phyloP scores from a whole-genome alignment of 2,888 invertebrate species.

The Aquatica leii region DNA sequence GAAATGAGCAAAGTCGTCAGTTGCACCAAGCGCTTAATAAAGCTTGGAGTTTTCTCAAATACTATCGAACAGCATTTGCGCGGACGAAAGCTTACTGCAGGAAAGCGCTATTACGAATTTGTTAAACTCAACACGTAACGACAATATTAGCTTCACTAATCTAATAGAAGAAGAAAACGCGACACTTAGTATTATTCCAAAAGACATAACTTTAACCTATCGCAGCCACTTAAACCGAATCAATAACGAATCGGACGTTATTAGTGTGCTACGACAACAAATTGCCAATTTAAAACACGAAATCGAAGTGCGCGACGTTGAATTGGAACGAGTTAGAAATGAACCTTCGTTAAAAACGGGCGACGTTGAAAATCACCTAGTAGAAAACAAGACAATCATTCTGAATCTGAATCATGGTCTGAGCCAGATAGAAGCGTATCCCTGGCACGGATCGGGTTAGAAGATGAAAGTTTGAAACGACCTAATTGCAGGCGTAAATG shows the following conservation, averaged over 20 bases:
- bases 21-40: slow-evolving; percentile 65
- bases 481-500: slow-evolving; percentile 40
- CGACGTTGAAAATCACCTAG: slow-evolving; percentile 36
- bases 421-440: slow-evolving; percentile 87
- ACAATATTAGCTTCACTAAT: slow-evolving; percentile 43
- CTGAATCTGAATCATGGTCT: slow-evolving; percentile 87
- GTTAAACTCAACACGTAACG: slow-evolving; percentile 53
- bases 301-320: slow-evolving; percentile 55
- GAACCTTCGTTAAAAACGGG: slow-evolving; percentile 9
- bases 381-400: slow-evolving; percentile 51
- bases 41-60: slow-evolving; percentile 65
- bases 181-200: slow-evolving; percentile 51
- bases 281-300: slow-evolving; percentile 57
- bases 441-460: slow-evolving; percentile 77
- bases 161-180: slow-evolving; percentile 41
- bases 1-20: slow-evolving; percentile 62
- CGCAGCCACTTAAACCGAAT: slow-evolving; percentile 50
- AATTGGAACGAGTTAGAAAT: slow-evolving; percentile 46
- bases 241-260: slow-evolving; percentile 45
- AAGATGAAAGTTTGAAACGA: slow-evolving; percentile 62
- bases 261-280: slow-evolving; percentile 54
- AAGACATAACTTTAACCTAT: slow-evolving; percentile 53
- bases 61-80: slow-evolving; percentile 59
- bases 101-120: slow-evolving; percentile 62
- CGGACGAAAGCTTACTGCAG: slow-evolving; percentile 63